A percentile compares a stretch with the other conserved stretches of the same genome.
These are phyloP conservation scores for Archegozetes longisetosus DNA, from an alignment of 1,140 invertebrate species.

Conservation along the genomic window DNA sequence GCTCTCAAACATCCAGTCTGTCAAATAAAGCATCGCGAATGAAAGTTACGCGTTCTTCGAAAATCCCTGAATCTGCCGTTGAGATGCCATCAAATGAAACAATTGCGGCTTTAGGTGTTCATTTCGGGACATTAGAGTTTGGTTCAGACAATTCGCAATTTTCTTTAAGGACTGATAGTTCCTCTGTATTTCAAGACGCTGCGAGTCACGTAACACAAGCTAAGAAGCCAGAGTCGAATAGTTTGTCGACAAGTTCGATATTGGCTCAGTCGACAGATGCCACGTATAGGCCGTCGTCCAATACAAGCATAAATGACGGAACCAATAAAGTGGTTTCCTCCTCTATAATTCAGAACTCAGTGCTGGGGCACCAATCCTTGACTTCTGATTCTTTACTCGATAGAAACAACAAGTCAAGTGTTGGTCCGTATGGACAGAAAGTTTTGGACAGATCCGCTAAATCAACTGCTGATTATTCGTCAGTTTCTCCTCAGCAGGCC, in stretches of 20 bases:
- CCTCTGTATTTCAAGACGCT: background rate
- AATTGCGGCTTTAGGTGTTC: slow-evolving; percentile 69
- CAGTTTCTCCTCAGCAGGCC: background rate
- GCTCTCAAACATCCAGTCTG: background rate
- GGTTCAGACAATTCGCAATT: slow-evolving; percentile 38
- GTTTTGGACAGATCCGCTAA: background rate
- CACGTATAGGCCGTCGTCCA: background rate
- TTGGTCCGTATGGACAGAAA: background rate
- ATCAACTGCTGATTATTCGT: background rate
- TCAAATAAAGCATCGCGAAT: background rate
- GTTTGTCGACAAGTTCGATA: background rate
- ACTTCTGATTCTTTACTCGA: background rate
- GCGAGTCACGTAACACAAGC: background rate
- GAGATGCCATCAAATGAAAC: slow-evolving; percentile 81
- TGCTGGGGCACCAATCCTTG: background rate
- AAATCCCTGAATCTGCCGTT: slow-evolving; percentile 80
- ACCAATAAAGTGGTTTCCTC: background rate
- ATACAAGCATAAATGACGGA: background rate
- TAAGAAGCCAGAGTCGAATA: background rate
- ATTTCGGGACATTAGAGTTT: slow-evolving; percentile 81
- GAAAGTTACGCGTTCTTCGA: slow-evolving; percentile 5
- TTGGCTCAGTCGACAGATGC: background rate
- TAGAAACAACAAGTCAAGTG: background rate
- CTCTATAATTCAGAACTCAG: background rate
- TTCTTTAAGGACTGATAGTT: background rate